These are phyloP conservation scores for Palythoa grandis DNA, from an alignment of 92 coral and sea anemone species.

Conservation along the genomic window DNA sequence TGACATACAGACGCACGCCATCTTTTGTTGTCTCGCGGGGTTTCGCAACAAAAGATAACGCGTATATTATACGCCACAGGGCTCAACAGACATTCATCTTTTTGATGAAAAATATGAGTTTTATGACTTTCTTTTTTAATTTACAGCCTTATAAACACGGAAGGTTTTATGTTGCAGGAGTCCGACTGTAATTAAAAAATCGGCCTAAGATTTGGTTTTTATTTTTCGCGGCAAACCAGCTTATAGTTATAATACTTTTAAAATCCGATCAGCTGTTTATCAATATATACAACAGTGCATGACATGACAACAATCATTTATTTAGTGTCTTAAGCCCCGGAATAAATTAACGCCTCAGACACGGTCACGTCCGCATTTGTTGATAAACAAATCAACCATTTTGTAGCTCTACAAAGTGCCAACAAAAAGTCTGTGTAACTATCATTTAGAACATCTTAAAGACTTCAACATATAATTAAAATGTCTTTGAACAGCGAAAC, in stretches of 20 bases:
- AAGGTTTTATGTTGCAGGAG: not conserved
- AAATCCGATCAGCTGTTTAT: too few relatives aligned
- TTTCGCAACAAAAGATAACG: conserved; percentile 29
- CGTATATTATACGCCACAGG: not conserved
- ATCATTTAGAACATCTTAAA: too few relatives aligned
- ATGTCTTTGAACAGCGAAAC: too few relatives aligned
- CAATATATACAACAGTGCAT: not conserved
- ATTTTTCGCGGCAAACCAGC: too few relatives aligned
- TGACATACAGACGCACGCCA: conserved; percentile 29
- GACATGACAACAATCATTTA: not conserved
- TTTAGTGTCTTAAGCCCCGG: not conserved
- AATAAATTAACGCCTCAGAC: not conserved
- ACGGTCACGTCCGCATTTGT: conserved; percentile 1
- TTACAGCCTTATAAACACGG: too few relatives aligned
- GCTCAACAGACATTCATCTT: not conserved
- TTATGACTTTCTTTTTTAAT: not conserved
- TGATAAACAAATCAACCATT: not conserved
- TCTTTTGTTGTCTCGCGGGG: conserved; percentile 15
- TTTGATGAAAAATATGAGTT: not conserved
- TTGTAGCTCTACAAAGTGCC: not conserved
- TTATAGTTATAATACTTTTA: too few relatives aligned
- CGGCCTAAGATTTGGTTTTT: too few relatives aligned
- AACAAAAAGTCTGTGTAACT: too few relatives aligned
- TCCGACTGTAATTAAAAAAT: too few relatives aligned
- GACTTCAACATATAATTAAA: too few relatives aligned